Percentiles rank a stretch among this genome's conserved stretches.
Conservation (phyloP, 2,113 vertebrate genomes). For the Gambusia affinis region DNA sequence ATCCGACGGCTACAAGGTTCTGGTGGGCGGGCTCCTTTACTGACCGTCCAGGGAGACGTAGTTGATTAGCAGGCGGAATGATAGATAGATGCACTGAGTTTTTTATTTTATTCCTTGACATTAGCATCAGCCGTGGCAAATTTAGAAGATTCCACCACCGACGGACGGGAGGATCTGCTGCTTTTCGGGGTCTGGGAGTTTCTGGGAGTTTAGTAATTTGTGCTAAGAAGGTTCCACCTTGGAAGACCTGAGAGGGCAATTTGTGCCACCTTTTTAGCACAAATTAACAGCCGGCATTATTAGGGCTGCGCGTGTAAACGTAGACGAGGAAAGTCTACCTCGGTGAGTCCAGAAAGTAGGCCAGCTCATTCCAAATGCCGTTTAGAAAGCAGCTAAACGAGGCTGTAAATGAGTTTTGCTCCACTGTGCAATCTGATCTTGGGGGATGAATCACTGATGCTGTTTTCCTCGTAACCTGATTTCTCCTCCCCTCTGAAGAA, state of each 20-base stretch:
- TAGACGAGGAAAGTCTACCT: constrained; percentile 10
- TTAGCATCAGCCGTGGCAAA: constrained; percentile 16
- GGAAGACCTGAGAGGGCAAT: too few species aligned
- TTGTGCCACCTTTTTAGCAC: neutral
- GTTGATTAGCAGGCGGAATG: constrained; percentile 30
- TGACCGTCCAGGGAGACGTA: constrained; percentile 21
- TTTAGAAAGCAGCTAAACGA: constrained; percentile 53
- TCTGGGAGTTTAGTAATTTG: too few species aligned
- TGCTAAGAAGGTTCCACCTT: too few species aligned
- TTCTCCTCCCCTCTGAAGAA: constrained; percentile 52
- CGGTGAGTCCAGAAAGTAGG: constrained; percentile 54
- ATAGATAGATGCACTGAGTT: constrained; percentile 37
- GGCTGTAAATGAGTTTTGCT: constrained; percentile 59
- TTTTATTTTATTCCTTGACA: constrained; percentile 17
- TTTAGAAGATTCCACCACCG: constrained; percentile 20
- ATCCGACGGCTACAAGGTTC: constrained; percentile 38
- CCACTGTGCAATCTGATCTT: constrained; percentile 47
- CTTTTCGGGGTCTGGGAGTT: neutral
- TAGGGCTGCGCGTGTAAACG: neutral
- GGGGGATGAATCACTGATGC: constrained; percentile 59
- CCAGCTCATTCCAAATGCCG: constrained; percentile 52
- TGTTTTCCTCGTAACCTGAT: constrained; percentile 48
- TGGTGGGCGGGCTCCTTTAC: constrained; percentile 20
- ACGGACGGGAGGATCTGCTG: neutral
- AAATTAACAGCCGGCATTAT: neutral